These are phyloP conservation scores for Vesta saturnalis DNA, from an alignment of 2,888 invertebrate genomes.

Conservation along the genomic window DNA sequence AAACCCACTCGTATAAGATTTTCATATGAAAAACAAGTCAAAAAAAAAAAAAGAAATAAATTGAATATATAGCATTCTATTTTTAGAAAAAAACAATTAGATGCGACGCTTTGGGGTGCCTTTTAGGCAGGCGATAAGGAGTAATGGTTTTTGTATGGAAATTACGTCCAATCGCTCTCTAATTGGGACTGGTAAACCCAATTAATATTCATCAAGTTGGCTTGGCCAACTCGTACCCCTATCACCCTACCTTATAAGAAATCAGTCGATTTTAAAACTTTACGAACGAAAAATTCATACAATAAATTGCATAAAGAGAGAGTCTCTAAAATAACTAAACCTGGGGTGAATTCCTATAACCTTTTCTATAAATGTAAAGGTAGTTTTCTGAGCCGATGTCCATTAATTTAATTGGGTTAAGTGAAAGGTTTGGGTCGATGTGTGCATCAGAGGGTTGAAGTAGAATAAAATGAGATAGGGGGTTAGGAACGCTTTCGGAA, in stretches of 20 bases:
- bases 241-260: not conserved
- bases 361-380: constrained; percentile 45
- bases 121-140: constrained; percentile 50
- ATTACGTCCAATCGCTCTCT: constrained; percentile 55
- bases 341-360: constrained; percentile 3
- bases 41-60: not conserved
- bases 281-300: not conserved
- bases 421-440: constrained; percentile 49
- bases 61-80: constrained; percentile 2
- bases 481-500: constrained; percentile 33
- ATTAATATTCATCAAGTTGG: constrained; percentile 57
- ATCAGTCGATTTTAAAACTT: not conserved
- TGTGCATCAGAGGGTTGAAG: constrained; percentile 33
- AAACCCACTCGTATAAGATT: not conserved
- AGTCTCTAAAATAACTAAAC: constrained; percentile 4
- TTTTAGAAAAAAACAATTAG: constrained; percentile 30
- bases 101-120: constrained; percentile 25
- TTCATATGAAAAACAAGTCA: not conserved
- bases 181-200: constrained; percentile 57
- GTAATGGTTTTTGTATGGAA: constrained; percentile 59
- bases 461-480: constrained; percentile 22
- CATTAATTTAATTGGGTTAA: constrained; percentile 58
- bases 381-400: constrained; percentile 40
- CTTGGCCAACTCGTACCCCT: constrained; percentile 12
- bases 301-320: constrained; percentile 2